Evolutionary conservation across 2,113 vertebrate genomes (phyloP).

Genomic region (Thamnophis sirtalis): DNA sequence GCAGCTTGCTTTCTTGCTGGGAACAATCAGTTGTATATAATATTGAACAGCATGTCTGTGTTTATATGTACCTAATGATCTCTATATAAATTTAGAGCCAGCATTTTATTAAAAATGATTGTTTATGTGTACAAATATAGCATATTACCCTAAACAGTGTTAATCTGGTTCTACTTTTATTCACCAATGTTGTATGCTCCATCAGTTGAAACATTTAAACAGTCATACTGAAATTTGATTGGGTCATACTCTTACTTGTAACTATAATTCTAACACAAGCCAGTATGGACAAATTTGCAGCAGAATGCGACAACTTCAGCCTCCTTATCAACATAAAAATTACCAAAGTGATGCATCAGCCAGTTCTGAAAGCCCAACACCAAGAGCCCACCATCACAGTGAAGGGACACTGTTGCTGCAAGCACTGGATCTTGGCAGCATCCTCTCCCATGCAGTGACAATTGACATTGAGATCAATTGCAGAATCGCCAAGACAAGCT

Average conservation of each 20-base stretch:
- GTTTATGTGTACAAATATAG: not conserved
- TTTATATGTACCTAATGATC: not conserved
- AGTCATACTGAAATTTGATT: constrained; percentile 33
- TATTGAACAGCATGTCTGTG: not conserved
- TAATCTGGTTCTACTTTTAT: not conserved
- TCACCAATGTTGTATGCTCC: not conserved
- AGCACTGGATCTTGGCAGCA: too few species aligned
- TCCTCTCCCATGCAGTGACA: too few species aligned
- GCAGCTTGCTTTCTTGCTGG: constrained; percentile 29
- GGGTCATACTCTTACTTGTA: constrained; percentile 28
- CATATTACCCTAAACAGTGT: not conserved
- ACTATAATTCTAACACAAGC: constrained; percentile 34
- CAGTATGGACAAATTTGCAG: too few species aligned
- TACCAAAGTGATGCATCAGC: too few species aligned
- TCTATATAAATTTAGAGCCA: not conserved
- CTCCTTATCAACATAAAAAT: too few species aligned
- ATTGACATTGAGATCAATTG: too few species aligned
- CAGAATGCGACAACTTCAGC: too few species aligned
- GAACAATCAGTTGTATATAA: constrained; percentile 43
- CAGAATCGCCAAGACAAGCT: too few species aligned
- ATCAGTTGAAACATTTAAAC: constrained; percentile 34
- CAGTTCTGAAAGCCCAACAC: too few species aligned
- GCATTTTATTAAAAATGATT: constrained; percentile 2
- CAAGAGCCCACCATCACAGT: too few species aligned
- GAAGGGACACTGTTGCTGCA: too few species aligned